These are phyloP conservation scores for Cybosia mesomella DNA, from an alignment of 2,888 invertebrate genomes.

Conservation along the genomic window DNA sequence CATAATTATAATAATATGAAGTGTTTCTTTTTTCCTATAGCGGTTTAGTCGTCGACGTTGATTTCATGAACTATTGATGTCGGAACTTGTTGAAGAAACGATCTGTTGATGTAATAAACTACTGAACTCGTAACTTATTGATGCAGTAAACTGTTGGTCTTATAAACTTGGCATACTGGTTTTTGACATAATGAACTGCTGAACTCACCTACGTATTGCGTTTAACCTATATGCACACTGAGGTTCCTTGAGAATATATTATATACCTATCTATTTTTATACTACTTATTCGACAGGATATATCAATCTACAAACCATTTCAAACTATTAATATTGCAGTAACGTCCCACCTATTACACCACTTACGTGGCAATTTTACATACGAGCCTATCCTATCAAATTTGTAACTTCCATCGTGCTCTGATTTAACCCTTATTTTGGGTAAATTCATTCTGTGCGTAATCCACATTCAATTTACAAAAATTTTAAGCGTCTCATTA, in stretches of 20 bases:
- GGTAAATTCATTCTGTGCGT: slow-evolving; percentile 65
- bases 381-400: slow-evolving; percentile 78
- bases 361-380: slow-evolving; percentile 60
- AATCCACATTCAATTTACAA: slow-evolving; percentile 53
- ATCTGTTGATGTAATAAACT: too few species aligned
- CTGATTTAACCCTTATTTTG: slow-evolving; percentile 68
- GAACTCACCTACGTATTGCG: too few species aligned
- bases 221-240: not conserved
- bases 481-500: not conserved
- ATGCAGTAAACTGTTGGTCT: too few species aligned
- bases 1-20: too few species aligned
- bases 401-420: slow-evolving; percentile 87
- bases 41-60: too few species aligned
- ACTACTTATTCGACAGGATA: slow-evolving; percentile 15
- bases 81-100: too few species aligned
- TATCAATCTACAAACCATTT: slow-evolving; percentile 43
- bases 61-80: too few species aligned
- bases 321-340: slow-evolving; percentile 77
- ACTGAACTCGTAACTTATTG: too few species aligned
- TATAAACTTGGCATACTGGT: too few species aligned
- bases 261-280: slow-evolving; percentile 7
- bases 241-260: slow-evolving; percentile 4
- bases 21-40: too few species aligned
- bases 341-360: slow-evolving; percentile 79
- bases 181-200: too few species aligned